phyloP scores from a whole-genome alignment of 53 echinoderm and acorn worm genomes.

The Temnopleurus reevesii region DNA sequence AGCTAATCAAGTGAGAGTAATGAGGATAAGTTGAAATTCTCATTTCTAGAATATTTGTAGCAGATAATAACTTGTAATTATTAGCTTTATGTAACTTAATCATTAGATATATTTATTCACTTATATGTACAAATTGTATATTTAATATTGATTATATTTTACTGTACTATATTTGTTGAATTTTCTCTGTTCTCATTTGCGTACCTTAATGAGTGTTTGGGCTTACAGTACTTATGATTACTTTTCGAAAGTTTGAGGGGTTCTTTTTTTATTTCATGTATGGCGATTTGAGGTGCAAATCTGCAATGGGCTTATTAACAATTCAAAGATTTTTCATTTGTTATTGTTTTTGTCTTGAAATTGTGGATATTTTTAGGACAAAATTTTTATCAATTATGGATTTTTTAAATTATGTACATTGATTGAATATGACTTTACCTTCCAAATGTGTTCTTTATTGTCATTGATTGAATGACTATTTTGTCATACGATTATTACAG shows the following conservation, averaged over 20 bases:
- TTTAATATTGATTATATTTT: constrained; percentile 48
- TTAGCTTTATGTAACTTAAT: constrained; percentile 6
- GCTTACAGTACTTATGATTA: constrained; percentile 47
- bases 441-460: not conserved
- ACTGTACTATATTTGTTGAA: constrained; percentile 28
- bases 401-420: constrained; percentile 25
- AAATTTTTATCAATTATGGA: not conserved
- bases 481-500: not conserved
- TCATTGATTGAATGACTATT: not conserved
- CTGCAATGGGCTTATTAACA: not conserved
- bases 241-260: constrained; percentile 7
- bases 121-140: constrained; percentile 44
- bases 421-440: constrained; percentile 14
- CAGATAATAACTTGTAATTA: not conserved
- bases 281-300: constrained; percentile 46
- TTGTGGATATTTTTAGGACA: not conserved
- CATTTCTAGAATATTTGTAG: not conserved
- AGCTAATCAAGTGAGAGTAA: not conserved
- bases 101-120: constrained; percentile 40
- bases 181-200: not conserved
- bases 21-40: not conserved
- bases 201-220: constrained; percentile 1
- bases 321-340: not conserved
- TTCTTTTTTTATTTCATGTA: not conserved
- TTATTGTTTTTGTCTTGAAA: not conserved